Evolutionary conservation across 2,113 vertebrate genomes (phyloP), one percentile per base, ranked within the genome.

Genomic region (Thunnus maccoyii): DNA sequence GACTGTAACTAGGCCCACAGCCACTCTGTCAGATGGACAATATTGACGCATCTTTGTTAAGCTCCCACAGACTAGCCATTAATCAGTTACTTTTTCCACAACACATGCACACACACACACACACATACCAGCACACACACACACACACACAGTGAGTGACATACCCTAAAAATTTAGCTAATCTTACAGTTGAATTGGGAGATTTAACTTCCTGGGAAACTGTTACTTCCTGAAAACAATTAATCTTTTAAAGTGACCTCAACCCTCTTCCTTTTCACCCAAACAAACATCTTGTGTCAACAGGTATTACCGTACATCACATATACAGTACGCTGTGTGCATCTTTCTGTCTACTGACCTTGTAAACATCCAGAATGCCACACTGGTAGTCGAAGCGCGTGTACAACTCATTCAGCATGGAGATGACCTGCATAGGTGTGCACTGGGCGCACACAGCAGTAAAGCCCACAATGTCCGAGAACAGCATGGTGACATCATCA

Each of bases 371-470:
- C 83, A 99, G 95, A 74, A 98, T 97, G 62, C 98, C 98, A 73
- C 98, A 99, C 93, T 99, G 98, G 94, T 99, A 98, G 93, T 99
- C 98, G 47, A 99, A 99, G 74, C 97, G 96, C 0, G 98, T 99
- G 92, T 99, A 99, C 20, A 99, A 96, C 80, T 99, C 98, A 0
- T 99, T 99, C 85, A 99, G 95, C 98, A 99, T 99, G 93, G 97
- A 98, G 95, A 99, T 99, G 82, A 99, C 98, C 91, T 99, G 98
- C 98, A 99, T 99, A 56, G 98, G 98, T 0, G 98, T 99, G 65
- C 98, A 99, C 94, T 99, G 97, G 0, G 97, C 98, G 14, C 98
- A 99, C 88, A 99, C 96, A 4, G 98, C 98, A 0, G 98, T 99
- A 88, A 99, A 99, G 60, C 98, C 98, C 86, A 99, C 98, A 1